Conservation (phyloP, 2,888 invertebrate species). For the Omphaloscelis lunosa region DNA sequence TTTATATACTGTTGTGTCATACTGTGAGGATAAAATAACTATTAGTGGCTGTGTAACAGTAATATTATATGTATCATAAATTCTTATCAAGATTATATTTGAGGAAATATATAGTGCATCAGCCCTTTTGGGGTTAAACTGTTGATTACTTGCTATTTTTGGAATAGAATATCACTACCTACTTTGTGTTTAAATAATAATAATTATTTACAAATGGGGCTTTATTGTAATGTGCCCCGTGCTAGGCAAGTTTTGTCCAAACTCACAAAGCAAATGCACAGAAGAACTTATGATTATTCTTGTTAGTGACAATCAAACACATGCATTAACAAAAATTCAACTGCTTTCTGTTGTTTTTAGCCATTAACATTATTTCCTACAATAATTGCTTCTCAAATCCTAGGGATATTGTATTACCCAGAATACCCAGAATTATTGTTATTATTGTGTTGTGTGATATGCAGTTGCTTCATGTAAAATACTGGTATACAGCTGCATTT, state of each 20-base stretch:
- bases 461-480: too few species aligned
- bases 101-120: conserved; percentile 4
- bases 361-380: too few species aligned
- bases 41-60: conserved; percentile 9
- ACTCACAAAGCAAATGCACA: background rate
- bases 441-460: too few species aligned
- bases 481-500: too few species aligned
- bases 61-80: background rate
- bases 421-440: too few species aligned
- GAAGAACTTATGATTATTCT: background rate
- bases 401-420: too few species aligned
- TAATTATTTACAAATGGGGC: background rate
- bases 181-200: background rate
- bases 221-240: background rate
- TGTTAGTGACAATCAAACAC: background rate
- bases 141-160: conserved; percentile 11
- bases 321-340: background rate
- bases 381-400: too few species aligned
- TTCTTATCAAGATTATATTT: conserved; percentile 1
- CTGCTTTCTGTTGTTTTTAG: background rate
- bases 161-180: background rate
- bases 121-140: conserved; percentile 6
- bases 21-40: conserved; percentile 10
- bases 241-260: background rate
- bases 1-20: background rate